phyloP scores from a whole-genome alignment of 2,888 invertebrate genomes.

The Andricus quercusramuli region DNA sequence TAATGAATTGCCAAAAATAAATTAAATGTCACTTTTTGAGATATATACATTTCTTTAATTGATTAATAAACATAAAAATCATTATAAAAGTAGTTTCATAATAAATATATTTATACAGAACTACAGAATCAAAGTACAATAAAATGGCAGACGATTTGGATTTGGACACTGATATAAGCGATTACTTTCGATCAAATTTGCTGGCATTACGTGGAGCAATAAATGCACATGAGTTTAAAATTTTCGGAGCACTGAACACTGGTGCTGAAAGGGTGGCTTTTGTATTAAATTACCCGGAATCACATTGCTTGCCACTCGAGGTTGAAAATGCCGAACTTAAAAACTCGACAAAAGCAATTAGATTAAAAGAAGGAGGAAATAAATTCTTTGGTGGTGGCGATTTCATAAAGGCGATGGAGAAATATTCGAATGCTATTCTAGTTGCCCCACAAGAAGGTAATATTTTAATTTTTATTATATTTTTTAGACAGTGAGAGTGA shows the following conservation, averaged over 20 bases:
- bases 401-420: conserved; percentile 84
- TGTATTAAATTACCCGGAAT: conserved; percentile 80
- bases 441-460: conserved; percentile 86
- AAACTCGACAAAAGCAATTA: conserved; percentile 82
- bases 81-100: too few species aligned
- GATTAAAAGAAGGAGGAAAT: conserved; percentile 87
- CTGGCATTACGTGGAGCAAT: conserved; percentile 79
- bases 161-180: conserved; percentile 63
- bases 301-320: conserved; percentile 80
- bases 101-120: neutral
- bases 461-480: neutral
- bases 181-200: conserved; percentile 71
- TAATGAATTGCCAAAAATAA: too few species aligned
- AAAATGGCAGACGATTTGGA: conserved; percentile 57
- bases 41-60: too few species aligned
- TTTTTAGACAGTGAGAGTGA: too few species aligned
- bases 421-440: conserved; percentile 85
- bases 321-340: conserved; percentile 81
- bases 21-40: too few species aligned
- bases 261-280: conserved; percentile 85
- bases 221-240: conserved; percentile 82
- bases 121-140: conserved; percentile 5
- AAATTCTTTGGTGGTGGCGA: conserved; percentile 86
- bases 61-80: too few species aligned
- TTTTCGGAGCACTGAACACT: conserved; percentile 83